A percentile compares a stretch with the other conserved stretches of the same genome.
Evolutionary conservation across 2,888 invertebrate genomes (phyloP).

Genomic region (Caenorhabditis sinica): DNA sequence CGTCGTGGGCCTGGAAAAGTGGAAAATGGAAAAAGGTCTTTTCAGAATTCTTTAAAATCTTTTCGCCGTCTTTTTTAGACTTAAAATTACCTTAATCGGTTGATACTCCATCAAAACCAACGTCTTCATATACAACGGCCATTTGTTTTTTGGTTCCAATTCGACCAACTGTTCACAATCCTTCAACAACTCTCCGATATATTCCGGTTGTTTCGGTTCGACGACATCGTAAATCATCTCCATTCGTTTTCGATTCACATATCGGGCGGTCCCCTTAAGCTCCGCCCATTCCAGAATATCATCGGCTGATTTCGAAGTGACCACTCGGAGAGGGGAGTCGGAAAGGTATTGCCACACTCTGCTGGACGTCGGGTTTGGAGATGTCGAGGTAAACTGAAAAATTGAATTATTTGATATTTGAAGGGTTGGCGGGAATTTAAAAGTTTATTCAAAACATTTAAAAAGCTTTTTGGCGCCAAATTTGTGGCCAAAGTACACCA

Average conservation of each 20-base stretch:
- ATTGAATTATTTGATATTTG: neutral
- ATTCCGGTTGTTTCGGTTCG: conserved; percentile 18
- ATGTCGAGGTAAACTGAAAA: conserved; percentile 65
- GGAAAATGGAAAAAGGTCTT: no score
- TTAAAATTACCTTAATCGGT: conserved; percentile 25
- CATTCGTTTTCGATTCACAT: conserved; percentile 43
- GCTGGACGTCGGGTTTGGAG: conserved; percentile 38
- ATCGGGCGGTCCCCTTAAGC: conserved; percentile 21
- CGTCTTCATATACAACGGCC: conserved; percentile 69
- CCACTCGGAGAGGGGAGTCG: conserved; percentile 34
- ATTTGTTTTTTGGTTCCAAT: conserved; percentile 65
- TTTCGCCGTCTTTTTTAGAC: no score
- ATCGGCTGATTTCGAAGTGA: neutral
- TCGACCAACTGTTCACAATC: conserved; percentile 56
- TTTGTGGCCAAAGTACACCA: neutral
- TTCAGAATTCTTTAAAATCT: neutral
- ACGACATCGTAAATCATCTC: conserved; percentile 46
- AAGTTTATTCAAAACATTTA: neutral
- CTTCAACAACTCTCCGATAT: conserved; percentile 47
- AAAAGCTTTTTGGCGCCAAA: neutral
- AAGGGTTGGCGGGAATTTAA: neutral
- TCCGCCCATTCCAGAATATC: conserved; percentile 24
- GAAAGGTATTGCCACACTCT: conserved; percentile 66
- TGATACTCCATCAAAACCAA: conserved; percentile 62
- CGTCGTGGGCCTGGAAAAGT: conserved; percentile 25